These are phyloP conservation scores for Cephus runcator DNA, from an alignment of 2,888 invertebrate genomes.

Conservation along the genomic window DNA sequence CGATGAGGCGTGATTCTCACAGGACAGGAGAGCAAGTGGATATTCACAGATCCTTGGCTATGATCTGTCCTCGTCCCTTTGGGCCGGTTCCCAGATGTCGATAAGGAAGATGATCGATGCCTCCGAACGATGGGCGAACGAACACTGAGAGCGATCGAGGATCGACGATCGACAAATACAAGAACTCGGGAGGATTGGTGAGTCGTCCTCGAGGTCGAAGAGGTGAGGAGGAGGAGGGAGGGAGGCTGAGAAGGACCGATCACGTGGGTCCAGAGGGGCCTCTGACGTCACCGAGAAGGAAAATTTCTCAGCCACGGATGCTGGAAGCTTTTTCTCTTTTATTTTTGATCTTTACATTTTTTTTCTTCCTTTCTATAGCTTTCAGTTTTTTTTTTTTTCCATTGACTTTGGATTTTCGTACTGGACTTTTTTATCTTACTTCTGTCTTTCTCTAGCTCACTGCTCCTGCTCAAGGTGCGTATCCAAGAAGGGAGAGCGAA, in stretches of 20 bases:
- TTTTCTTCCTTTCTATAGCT: background rate
- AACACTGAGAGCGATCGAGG: background rate
- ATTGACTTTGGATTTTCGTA: background rate
- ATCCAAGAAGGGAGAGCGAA: background rate
- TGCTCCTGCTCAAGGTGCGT: background rate
- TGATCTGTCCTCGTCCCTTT: slow-evolving; percentile 45
- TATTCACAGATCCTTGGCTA: slow-evolving; percentile 48
- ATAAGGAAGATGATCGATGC: slow-evolving; percentile 65
- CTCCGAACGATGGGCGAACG: slow-evolving; percentile 9
- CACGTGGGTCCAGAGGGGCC: background rate
- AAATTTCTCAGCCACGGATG: background rate
- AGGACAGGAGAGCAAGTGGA: slow-evolving; percentile 13
- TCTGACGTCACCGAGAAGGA: background rate
- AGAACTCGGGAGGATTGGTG: background rate
- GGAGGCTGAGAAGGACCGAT: background rate
- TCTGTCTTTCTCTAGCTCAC: background rate
- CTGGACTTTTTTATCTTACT: background rate
- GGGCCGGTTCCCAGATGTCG: slow-evolving; percentile 53
- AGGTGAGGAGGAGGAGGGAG: background rate
- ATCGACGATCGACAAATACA: background rate
- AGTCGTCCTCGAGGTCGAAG: background rate
- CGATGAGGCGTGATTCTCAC: slow-evolving; percentile 56
- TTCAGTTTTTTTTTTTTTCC: no score
- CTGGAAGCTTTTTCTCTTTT: background rate
- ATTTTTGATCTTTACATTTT: no score